A percentile compares a stretch with the other conserved stretches of the same genome.
These are phyloP conservation scores for Megatriorchis doriae DNA, from an alignment of 2,113 vertebrate genomes.

Conservation along the genomic window DNA sequence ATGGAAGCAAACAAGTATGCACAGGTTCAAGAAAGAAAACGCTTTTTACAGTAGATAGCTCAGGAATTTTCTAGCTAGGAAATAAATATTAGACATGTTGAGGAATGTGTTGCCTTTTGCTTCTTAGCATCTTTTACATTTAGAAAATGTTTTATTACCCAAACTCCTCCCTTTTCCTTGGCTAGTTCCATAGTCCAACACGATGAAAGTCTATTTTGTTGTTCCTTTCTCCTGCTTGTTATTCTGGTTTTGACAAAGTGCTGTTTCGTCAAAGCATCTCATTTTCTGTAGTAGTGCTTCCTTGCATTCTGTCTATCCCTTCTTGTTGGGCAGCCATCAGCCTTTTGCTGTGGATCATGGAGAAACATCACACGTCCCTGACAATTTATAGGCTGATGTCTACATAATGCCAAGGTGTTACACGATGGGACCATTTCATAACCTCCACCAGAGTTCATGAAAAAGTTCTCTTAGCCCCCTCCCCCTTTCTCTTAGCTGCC, in stretches of 20 bases:
- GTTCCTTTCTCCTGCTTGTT: neutral
- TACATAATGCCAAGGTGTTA: neutral
- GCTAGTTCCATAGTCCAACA: neutral
- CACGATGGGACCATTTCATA: accelerated
- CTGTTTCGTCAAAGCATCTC: neutral
- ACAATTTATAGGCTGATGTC: neutral
- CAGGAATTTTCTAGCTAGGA: neutral
- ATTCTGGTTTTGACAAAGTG: neutral
- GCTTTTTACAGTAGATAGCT: neutral
- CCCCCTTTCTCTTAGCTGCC: neutral
- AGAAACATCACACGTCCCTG: neutral
- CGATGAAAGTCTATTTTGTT: neutral
- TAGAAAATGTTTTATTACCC: neutral
- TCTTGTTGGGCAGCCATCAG: neutral
- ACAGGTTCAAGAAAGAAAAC: neutral
- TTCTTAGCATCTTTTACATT: neutral
- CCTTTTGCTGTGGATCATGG: neutral
- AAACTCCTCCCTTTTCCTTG: neutral
- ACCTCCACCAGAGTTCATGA: neutral
- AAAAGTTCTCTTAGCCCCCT: neutral
- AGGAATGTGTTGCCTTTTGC: neutral
- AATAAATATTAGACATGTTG: neutral
- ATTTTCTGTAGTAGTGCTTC: neutral
- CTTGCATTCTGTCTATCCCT: neutral
- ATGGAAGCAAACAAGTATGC: neutral